Percentiles rank a stretch among this genome's conserved stretches.
phyloP scores from a whole-genome alignment of 2,797 vertebrate genomes.

The Spheniscus humboldti region DNA sequence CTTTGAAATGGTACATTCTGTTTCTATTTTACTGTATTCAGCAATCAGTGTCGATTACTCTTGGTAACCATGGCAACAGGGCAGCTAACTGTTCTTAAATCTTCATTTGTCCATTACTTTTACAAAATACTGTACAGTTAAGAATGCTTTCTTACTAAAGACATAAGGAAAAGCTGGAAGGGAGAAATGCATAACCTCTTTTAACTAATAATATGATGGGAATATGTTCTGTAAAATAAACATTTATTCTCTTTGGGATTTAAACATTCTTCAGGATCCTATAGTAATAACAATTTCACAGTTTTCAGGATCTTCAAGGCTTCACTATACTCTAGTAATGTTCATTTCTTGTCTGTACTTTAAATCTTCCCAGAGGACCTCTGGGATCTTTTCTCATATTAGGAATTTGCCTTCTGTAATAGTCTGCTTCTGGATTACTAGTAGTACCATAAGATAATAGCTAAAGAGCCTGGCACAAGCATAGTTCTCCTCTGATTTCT shows the following conservation, averaged over 20 bases:
- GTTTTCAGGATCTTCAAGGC: neutral
- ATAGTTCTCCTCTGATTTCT: neutral
- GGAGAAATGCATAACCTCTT: neutral
- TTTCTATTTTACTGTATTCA: slow-evolving; percentile 69
- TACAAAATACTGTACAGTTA: slow-evolving; percentile 55
- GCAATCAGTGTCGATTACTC: slow-evolving; percentile 76
- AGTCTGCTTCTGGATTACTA: neutral
- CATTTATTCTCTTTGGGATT: neutral
- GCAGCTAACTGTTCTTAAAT: slow-evolving; percentile 71
- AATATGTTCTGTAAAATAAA: neutral
- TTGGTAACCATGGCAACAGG: slow-evolving; percentile 71
- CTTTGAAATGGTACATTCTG: slow-evolving; percentile 69
- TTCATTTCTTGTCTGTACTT: neutral
- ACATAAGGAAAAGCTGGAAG: neutral
- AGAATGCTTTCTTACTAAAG: slow-evolving; percentile 30
- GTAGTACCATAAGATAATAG: neutral
- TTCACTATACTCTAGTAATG: neutral
- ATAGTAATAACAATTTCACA: neutral
- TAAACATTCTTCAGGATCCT: neutral
- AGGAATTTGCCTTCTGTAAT: neutral
- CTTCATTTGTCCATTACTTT: slow-evolving; percentile 74
- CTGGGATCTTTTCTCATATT: neutral
- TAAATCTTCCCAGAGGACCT: neutral
- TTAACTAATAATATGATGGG: neutral
- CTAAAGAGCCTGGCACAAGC: neutral